Evolutionary conservation across 2,113 vertebrate genomes (phyloP), one percentile per base, ranked within the genome.

Genomic region (Poeciliopsis turrubarensis): DNA sequence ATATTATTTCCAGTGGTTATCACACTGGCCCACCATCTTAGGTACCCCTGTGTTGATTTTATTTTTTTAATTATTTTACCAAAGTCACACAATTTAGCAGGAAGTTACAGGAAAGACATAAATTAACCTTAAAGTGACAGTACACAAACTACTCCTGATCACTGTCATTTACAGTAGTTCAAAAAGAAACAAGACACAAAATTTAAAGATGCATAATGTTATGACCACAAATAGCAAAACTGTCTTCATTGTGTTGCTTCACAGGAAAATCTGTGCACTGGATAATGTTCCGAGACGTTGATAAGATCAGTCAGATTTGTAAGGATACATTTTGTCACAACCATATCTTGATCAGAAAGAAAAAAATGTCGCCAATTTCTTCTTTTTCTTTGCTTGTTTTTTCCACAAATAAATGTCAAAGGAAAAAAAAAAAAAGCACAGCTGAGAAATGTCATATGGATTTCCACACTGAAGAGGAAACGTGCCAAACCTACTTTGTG

Each of bases 1-100:
- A 78, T 72, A 54, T 51, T 25, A 51, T 81, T 69, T 70, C 27
- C 76, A 73, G 62, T 82, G 79, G 73, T 81, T 82, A 61, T 78
- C 39, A 54, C 47, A 30, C 32, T 75, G 66, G 54, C 76, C 37
- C 14, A 13, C 74, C 72, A 73, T 80, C 62, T 79, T 78, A 37
- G 15, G 39, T 47, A 22, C 66, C 17, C 31, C 22, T 68, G 14
- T 31, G 0, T 31, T 31, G 1, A 2, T 31, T 31, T 3, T 31
- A 0, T 31, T 31, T 31, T 31, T 3, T 31, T 31, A 31, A 31
- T 68, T 57, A 67, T 25, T 66, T 39, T 13, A 78, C 81, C 67
- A 65, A 67, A 67, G 68, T 76, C 80, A 61, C 61, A 68, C 34
- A 75, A 76, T 47, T 75, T 30, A 63, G n/a, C 13, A 44, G 14